Percentiles rank a stretch among this genome's conserved stretches.
phyloP scores from a whole-genome alignment of 2,797 vertebrate genomes.

The Pogonophryne albipinna region DNA sequence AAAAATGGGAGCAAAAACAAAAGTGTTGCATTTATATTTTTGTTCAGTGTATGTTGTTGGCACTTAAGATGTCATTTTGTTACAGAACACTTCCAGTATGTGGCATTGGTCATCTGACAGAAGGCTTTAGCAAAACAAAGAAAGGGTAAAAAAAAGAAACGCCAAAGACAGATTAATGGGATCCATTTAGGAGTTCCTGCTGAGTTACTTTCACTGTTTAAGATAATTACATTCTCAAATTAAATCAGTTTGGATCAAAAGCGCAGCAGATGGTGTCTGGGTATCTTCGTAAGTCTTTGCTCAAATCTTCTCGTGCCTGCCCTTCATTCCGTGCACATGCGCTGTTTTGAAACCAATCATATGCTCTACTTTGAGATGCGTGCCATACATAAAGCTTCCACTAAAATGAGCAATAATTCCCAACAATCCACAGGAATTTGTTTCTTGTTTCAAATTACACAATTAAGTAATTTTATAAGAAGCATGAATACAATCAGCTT shows the following conservation, averaged over 20 bases:
- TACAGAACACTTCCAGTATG: neutral
- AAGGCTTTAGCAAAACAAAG: neutral
- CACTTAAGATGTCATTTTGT: neutral
- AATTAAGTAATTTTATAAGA: slow-evolving; percentile 58
- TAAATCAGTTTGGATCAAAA: slow-evolving; percentile 51
- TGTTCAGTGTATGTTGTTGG: neutral
- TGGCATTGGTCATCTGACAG: neutral
- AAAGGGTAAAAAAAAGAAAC: neutral
- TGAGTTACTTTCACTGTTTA: slow-evolving; percentile 35
- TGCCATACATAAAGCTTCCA: slow-evolving; percentile 36
- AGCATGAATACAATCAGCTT: slow-evolving; percentile 52
- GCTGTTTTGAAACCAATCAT: slow-evolving; percentile 49
- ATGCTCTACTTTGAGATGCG: slow-evolving; percentile 32
- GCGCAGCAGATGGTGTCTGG: slow-evolving; percentile 60
- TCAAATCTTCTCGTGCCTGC: slow-evolving; percentile 29
- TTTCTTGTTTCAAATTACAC: slow-evolving; percentile 60
- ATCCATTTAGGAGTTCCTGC: slow-evolving; percentile 19
- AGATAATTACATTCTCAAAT: slow-evolving; percentile 57
- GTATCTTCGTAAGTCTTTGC: slow-evolving; percentile 46
- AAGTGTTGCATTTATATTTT: too few species aligned
- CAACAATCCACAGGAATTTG: slow-evolving; percentile 45
- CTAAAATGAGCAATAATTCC: slow-evolving; percentile 48
- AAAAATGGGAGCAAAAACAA: too few species aligned
- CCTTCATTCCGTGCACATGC: slow-evolving; percentile 32
- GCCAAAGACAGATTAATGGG: slow-evolving; percentile 44